Conservation (phyloP, 2,113 vertebrate species). For the Rallus limicola region DNA sequence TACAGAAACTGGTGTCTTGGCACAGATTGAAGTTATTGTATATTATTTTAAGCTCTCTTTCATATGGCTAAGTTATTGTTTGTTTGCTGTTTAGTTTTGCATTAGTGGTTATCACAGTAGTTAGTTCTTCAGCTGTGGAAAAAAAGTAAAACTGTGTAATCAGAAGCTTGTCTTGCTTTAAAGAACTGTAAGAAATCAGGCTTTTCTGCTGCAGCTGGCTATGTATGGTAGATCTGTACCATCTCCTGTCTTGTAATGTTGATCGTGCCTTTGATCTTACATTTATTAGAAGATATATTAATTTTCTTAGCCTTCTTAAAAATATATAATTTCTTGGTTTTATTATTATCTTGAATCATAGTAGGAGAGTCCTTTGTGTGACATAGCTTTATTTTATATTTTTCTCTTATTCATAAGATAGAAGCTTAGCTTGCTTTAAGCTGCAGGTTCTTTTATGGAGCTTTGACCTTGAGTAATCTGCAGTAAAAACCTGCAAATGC, state of each 20-base stretch:
- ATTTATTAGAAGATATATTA: not conserved
- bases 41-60: not conserved
- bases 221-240: not conserved
- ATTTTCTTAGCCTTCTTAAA: not conserved
- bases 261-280: not conserved
- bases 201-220: not conserved
- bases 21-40: not conserved
- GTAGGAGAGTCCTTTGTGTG: not conserved
- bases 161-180: not conserved
- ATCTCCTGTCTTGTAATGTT: not conserved
- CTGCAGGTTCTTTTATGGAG: not conserved
- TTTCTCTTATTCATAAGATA: not conserved
- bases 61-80: not conserved
- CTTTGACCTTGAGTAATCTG: not conserved
- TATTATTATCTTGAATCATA: not conserved
- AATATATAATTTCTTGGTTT: not conserved
- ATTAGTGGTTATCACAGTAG: not conserved
- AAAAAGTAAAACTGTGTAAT: not conserved
- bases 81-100: not conserved
- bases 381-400: not conserved
- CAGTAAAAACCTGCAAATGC: not conserved
- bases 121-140: not conserved
- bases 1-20: not conserved
- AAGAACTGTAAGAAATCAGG: not conserved
- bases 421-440: not conserved